Conservation (phyloP, 2,113 vertebrate species). For the Salvator merianae region DNA sequence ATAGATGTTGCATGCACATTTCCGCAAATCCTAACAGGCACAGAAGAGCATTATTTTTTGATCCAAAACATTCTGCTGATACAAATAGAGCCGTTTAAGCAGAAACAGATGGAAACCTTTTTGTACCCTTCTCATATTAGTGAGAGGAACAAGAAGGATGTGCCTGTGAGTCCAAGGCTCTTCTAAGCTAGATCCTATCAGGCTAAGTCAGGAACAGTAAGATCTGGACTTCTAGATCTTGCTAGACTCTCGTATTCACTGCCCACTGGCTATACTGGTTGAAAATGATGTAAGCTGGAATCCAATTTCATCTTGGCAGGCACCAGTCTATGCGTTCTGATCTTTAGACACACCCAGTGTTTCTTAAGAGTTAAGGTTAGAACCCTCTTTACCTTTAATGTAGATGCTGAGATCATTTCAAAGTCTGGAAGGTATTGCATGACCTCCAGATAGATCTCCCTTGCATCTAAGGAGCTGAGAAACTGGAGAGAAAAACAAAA, state of each 20-base stretch:
- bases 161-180: neutral
- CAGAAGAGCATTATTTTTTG: neutral
- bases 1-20: neutral
- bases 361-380: neutral
- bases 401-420: slow-evolving; percentile 80
- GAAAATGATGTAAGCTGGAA: neutral
- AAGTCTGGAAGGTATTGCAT: slow-evolving; percentile 88
- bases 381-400: slow-evolving; percentile 81
- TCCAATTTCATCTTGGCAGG: neutral
- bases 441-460: slow-evolving; percentile 90
- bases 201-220: neutral
- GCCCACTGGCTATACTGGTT: neutral
- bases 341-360: neutral
- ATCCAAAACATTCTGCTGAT: neutral
- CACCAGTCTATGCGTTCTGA: neutral
- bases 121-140: neutral
- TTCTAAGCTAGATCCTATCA: neutral
- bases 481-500: slow-evolving; percentile 72
- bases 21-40: neutral
- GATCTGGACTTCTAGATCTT: neutral
- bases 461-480: slow-evolving; percentile 89
- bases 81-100: neutral
- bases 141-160: neutral
- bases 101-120: neutral
- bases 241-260: neutral